Evolutionary conservation across 2,888 invertebrate genomes (phyloP).

Genomic region (Tachina lurida): DNA sequence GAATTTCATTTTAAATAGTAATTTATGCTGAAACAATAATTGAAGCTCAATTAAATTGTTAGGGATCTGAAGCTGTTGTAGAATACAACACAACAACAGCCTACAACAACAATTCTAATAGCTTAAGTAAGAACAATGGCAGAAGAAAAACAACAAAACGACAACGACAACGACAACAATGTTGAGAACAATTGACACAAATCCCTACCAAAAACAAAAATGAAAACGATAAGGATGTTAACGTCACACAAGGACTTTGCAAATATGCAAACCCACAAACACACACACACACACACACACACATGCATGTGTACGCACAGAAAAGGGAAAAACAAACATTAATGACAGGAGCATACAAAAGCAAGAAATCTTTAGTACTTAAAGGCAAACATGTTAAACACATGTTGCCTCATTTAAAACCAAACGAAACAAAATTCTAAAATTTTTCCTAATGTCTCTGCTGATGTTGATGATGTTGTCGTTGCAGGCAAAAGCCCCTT

Average conservation of each 20-base stretch:
- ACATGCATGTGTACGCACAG: background rate
- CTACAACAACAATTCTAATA: slow-evolving; percentile 49
- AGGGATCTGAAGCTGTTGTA: slow-evolving; percentile 59
- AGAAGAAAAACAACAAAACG: slow-evolving; percentile 3
- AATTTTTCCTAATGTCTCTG: slow-evolving; percentile 6
- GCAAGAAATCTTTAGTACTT: slow-evolving; percentile 61
- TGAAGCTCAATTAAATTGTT: slow-evolving; percentile 71
- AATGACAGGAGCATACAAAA: slow-evolving; percentile 36
- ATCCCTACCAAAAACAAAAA: slow-evolving; percentile 64
- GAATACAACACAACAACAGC: slow-evolving; percentile 15
- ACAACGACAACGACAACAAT: slow-evolving; percentile 41
- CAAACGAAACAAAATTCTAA: slow-evolving; percentile 42
- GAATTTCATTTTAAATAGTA: slow-evolving; percentile 39
- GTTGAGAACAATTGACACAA: slow-evolving; percentile 70
- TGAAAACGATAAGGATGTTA: slow-evolving; percentile 59
- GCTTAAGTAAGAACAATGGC: slow-evolving; percentile 48
- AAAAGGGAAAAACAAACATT: slow-evolving; percentile 41
- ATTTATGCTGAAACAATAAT: slow-evolving; percentile 66
- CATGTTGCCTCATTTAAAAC: slow-evolving; percentile 75
- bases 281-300: background rate
- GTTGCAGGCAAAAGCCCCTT: slow-evolving; percentile 48
- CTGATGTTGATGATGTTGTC: slow-evolving; percentile 15
- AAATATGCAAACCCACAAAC: slow-evolving; percentile 25
- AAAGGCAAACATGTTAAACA: slow-evolving; percentile 76
- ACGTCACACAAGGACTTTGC: slow-evolving; percentile 57